Evolutionary conservation across 2,797 vertebrate species (phyloP).

Genomic region (Molossus alvarezi): DNA sequence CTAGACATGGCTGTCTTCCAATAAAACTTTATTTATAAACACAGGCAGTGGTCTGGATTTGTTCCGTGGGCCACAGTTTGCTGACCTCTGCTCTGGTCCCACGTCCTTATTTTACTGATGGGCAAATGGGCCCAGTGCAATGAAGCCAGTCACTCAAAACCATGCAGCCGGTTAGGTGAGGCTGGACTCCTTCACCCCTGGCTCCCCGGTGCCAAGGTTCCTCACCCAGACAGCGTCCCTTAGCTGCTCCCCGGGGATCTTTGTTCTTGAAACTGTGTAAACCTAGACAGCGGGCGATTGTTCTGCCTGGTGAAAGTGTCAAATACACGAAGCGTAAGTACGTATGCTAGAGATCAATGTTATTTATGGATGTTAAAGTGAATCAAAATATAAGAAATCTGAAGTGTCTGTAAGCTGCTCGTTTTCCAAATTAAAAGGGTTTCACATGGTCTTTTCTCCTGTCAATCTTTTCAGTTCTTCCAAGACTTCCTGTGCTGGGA

Average conservation of each 20-base stretch:
- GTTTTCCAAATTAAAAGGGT: conserved; percentile 1
- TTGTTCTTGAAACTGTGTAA: not conserved
- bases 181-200: not conserved
- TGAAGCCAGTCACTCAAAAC: not conserved
- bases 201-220: not conserved
- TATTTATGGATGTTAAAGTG: conserved; percentile 26
- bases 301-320: not conserved
- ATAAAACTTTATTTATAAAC: conserved; percentile 48
- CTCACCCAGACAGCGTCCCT: not conserved
- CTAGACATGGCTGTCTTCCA: not conserved
- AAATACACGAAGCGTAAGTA: not conserved
- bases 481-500: not conserved
- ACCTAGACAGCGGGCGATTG: no score
- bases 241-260: not conserved
- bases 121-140: not conserved
- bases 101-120: not conserved
- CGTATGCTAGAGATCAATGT: not conserved
- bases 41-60: not conserved
- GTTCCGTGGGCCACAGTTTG: not conserved
- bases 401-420: not conserved
- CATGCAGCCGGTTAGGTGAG: not conserved
- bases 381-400: conserved; percentile 31
- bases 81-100: not conserved
- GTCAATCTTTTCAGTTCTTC: conserved; percentile 5
- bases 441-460: not conserved